Percentiles rank a stretch among this genome's conserved stretches.
These are phyloP conservation scores for Cephus spinipes DNA, from an alignment of 2,888 invertebrate genomes.

Conservation along the genomic window DNA sequence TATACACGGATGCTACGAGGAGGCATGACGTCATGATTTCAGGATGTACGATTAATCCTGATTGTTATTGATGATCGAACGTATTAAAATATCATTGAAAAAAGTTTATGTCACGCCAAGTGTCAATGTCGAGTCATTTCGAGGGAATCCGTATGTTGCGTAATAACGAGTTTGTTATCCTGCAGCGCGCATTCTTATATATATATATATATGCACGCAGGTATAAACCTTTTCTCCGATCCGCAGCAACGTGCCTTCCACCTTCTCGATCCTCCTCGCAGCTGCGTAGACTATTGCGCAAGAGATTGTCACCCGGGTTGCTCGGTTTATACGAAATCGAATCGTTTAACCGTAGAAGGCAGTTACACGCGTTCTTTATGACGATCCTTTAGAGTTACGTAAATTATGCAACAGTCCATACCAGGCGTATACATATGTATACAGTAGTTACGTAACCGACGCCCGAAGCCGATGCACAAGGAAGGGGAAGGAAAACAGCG, in stretches of 20 bases:
- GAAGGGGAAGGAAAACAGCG: not conserved
- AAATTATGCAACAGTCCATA: conserved; percentile 35
- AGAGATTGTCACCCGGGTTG: not conserved
- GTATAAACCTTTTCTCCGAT: not conserved
- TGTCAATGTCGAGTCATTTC: not conserved
- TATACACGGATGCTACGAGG: not conserved
- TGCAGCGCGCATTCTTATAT: not conserved
- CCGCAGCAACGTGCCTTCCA: not conserved
- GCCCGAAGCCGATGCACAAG: not conserved
- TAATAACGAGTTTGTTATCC: not conserved
- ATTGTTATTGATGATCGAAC: not conserved
- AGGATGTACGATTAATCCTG: too few relatives aligned
- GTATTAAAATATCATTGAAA: not conserved
- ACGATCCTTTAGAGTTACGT: conserved; percentile 27
- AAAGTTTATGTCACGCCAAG: not conserved
- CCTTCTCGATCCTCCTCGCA: not conserved
- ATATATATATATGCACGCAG: not conserved
- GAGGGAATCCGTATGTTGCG: not conserved
- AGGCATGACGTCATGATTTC: too few relatives aligned
- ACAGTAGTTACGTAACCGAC: not conserved
- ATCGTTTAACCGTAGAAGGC: conserved; percentile 3
- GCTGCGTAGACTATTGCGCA: not conserved
- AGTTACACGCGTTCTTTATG: conserved; percentile 25
- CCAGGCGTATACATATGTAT: not conserved
- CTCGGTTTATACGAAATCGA: conserved; percentile 1